Percentiles rank a stretch among this genome's conserved stretches.
Evolutionary conservation across 2,113 vertebrate genomes (phyloP).

Genomic region (Chaetops frenatus): DNA sequence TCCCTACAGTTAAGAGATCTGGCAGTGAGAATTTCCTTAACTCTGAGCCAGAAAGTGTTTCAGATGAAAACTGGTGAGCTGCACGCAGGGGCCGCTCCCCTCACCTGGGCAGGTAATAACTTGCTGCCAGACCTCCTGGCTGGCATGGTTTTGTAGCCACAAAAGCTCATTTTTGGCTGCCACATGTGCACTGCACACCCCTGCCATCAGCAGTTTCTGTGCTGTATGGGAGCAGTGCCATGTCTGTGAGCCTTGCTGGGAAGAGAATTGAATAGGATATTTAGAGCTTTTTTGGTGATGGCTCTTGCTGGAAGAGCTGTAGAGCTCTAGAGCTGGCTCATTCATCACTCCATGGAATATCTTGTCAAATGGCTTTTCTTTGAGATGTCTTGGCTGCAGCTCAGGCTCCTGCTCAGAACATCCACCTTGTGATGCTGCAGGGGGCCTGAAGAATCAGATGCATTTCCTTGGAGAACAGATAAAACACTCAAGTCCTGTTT

Average conservation of each 20-base stretch:
- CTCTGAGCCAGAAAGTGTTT: not conserved
- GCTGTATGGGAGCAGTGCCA: accelerated
- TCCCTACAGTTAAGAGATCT: not conserved
- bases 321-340: not conserved
- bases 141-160: not conserved
- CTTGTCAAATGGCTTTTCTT: not conserved
- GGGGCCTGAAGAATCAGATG: not conserved
- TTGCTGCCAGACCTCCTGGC: not conserved
- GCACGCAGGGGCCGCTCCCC: accelerated
- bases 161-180: not conserved
- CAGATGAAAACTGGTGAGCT: not conserved
- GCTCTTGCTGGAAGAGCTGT: not conserved
- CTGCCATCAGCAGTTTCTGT: not conserved
- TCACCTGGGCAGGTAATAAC: not conserved
- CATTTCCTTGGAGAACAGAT: not conserved
- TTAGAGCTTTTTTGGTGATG: not conserved
- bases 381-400: not conserved
- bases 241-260: not conserved
- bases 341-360: not conserved
- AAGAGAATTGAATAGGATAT: not conserved
- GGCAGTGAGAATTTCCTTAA: not conserved
- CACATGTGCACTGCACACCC: accelerated
- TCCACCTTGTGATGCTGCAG: not conserved
- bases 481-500: not conserved
- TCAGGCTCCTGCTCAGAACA: not conserved